Percentiles rank a stretch among this genome's conserved stretches.
Conservation (phyloP, 1,140 invertebrate species). For the Lepidostoma basale region DNA sequence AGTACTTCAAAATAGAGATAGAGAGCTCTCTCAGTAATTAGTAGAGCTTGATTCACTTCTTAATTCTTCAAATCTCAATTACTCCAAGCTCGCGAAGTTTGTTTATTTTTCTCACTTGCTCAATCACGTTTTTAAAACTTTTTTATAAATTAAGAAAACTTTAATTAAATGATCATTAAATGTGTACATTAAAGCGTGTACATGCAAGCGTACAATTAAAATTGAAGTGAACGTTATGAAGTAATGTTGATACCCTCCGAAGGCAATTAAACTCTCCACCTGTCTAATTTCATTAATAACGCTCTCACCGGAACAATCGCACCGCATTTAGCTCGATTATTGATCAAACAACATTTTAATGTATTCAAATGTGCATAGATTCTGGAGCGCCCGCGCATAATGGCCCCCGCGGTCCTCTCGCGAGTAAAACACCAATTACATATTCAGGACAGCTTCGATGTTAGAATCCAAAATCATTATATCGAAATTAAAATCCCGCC, state of each 20-base stretch:
- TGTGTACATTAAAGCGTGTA: too few species aligned
- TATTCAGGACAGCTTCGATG: conserved; percentile 28
- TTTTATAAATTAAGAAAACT: too few species aligned
- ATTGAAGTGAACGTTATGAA: too few species aligned
- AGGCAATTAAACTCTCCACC: background rate
- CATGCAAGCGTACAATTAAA: too few species aligned
- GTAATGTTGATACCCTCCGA: background rate
- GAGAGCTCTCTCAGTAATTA: too few species aligned
- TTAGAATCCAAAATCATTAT: conserved; percentile 35
- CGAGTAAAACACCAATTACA: conserved; percentile 39
- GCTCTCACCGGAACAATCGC: background rate
- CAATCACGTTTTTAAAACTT: too few species aligned
- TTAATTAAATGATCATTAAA: too few species aligned
- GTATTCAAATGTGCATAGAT: conserved; percentile 19
- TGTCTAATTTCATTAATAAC: background rate
- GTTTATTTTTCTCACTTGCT: too few species aligned
- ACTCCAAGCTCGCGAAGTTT: too few species aligned
- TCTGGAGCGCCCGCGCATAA: conserved; percentile 17
- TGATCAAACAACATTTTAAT: conserved; percentile 25
- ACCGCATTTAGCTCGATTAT: conserved; percentile 1
- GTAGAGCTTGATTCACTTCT: too few species aligned
- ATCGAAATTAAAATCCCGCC: conserved; percentile 27
- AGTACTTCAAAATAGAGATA: too few species aligned
- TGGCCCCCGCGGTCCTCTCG: conserved; percentile 23
- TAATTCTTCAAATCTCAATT: too few species aligned